phyloP scores from a whole-genome alignment of 2,888 invertebrate genomes.

The Brachyptera risi region DNA sequence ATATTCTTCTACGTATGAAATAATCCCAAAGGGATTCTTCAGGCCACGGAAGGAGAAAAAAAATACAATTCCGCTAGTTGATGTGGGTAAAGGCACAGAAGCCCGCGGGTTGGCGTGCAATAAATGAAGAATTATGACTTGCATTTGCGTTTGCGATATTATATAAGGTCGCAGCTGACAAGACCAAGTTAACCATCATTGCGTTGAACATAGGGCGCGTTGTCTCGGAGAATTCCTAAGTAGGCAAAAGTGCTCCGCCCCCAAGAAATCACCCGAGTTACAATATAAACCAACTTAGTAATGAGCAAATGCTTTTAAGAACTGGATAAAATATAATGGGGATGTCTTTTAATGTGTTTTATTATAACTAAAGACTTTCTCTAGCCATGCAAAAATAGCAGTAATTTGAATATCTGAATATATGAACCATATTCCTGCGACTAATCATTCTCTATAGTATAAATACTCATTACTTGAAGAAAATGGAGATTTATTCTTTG shows the following conservation, averaged over 20 bases:
- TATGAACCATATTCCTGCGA: background rate
- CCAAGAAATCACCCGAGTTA: constrained; percentile 19
- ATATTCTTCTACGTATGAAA: constrained; percentile 15
- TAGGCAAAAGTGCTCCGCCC: constrained; percentile 32
- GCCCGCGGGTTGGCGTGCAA: constrained; percentile 26
- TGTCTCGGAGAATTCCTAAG: constrained; percentile 30
- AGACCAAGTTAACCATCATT: background rate
- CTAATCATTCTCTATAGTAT: background rate
- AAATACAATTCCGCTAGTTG: constrained; percentile 26
- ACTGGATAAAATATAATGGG: constrained; percentile 32
- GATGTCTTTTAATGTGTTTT: constrained; percentile 32
- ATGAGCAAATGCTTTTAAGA: constrained; percentile 40
- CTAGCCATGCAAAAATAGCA: constrained; percentile 3
- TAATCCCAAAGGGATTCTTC: constrained; percentile 11
- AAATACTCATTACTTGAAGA: background rate
- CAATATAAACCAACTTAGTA: constrained; percentile 31
- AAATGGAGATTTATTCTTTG: background rate
- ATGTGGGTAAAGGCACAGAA: constrained; percentile 23
- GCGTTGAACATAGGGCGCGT: constrained; percentile 1
- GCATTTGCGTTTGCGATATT: constrained; percentile 27
- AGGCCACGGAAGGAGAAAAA: constrained; percentile 2
- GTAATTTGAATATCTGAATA: constrained; percentile 22
- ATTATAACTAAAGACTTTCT: constrained; percentile 23
- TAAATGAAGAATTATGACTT: constrained; percentile 35
- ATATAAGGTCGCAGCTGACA: constrained; percentile 28